A percentile compares a stretch with the other conserved stretches of the same genome.
Evolutionary conservation across 2,113 vertebrate species (phyloP).

Genomic region (Gasterosteus aculeatus): DNA sequence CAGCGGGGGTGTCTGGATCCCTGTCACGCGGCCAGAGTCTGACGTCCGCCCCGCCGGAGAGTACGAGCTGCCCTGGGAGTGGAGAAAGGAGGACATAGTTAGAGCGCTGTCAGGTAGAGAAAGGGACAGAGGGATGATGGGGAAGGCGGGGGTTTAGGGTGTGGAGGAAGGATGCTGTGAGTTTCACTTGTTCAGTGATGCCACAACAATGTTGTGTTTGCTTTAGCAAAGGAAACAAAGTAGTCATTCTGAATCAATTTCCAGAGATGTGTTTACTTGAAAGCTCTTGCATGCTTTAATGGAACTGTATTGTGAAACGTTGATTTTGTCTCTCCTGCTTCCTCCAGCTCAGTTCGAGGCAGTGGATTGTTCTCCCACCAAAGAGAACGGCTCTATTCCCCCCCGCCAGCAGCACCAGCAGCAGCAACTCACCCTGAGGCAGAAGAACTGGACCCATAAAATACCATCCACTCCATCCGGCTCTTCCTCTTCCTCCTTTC

Average conservation of each 20-base stretch:
- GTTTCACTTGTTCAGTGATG: constrained; percentile 60
- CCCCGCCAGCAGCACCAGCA: constrained; percentile 59
- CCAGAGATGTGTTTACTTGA: constrained; percentile 58
- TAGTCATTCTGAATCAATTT: constrained; percentile 51
- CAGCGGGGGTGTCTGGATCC: constrained; percentile 77
- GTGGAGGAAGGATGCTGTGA: constrained; percentile 60
- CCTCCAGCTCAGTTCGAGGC: constrained; percentile 91
- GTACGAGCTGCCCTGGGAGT: constrained; percentile 85
- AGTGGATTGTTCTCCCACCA: constrained; percentile 78
- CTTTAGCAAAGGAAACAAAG: constrained; percentile 57
- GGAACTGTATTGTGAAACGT: constrained; percentile 34
- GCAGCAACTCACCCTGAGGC: constrained; percentile 79
- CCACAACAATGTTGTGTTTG: constrained; percentile 61
- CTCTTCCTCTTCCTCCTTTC: constrained; percentile 68
- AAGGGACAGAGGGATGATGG: constrained; percentile 35
- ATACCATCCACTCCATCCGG: constrained; percentile 69
- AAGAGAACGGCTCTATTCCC: constrained; percentile 78
- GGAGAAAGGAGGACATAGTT: constrained; percentile 85
- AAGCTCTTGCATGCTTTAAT: constrained; percentile 42
- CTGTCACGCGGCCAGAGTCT: constrained; percentile 81
- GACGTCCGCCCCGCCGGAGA: constrained; percentile 80
- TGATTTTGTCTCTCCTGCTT: constrained; percentile 50
- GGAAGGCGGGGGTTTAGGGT: constrained; percentile 46
- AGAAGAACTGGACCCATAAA: constrained; percentile 92
- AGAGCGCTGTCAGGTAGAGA: constrained; percentile 82